A percentile compares a stretch with the other conserved stretches of the same genome.
These are phyloP conservation scores for Anadara kagoshimensis DNA, from an alignment of 1,140 invertebrate species.

Conservation along the genomic window DNA sequence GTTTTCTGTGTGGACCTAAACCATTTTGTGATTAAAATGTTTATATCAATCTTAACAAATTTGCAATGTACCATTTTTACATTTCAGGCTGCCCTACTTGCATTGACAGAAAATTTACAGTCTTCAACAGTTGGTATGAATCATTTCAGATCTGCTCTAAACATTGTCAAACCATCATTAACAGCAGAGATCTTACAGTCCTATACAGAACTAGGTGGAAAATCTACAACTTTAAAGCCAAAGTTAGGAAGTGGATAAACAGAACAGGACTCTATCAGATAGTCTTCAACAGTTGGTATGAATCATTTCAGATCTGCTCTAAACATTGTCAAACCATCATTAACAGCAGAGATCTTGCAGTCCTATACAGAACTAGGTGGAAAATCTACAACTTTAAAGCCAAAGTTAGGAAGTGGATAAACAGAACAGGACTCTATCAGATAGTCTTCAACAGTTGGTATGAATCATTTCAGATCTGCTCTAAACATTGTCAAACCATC, in stretches of 20 bases:
- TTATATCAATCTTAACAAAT: background rate
- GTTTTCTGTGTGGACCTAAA: background rate
- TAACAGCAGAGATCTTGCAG: constrained; percentile 72
- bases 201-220: too few species aligned
- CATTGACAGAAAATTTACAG: constrained; percentile 67
- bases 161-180: constrained; percentile 62
- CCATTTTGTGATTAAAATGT: background rate
- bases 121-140: constrained; percentile 42
- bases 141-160: constrained; percentile 58
- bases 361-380: too few species aligned
- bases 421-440: too few species aligned
- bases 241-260: too few species aligned
- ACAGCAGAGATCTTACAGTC: constrained; percentile 68
- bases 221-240: too few species aligned
- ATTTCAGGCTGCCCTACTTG: constrained; percentile 64
- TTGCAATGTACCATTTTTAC: constrained; percentile 30
- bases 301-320: constrained; percentile 59
- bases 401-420: too few species aligned
- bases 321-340: constrained; percentile 53
- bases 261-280: too few species aligned
- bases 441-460: constrained; percentile 42
- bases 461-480: constrained; percentile 56
- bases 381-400: too few species aligned
- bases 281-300: constrained; percentile 41
- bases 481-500: constrained; percentile 56